These are phyloP conservation scores for Steromphala cineraria DNA, from an alignment of 2,888 invertebrate genomes.

Conservation along the genomic window DNA sequence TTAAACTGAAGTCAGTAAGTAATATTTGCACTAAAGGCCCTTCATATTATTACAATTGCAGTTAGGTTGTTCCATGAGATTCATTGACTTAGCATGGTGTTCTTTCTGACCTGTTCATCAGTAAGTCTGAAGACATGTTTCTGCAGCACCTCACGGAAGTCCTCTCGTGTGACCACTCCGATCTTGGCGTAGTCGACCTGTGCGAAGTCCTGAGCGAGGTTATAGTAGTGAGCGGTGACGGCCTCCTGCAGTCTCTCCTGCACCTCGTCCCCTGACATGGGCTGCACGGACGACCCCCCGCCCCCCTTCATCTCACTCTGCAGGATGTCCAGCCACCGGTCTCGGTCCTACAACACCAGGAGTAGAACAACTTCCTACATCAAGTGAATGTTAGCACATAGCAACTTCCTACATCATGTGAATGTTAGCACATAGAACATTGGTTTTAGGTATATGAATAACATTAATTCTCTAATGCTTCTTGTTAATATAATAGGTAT, in stretches of 20 bases:
- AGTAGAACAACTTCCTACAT: neutral
- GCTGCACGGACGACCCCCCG: constrained; percentile 25
- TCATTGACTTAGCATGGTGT: too few species aligned
- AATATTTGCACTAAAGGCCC: too few species aligned
- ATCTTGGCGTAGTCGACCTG: constrained; percentile 71
- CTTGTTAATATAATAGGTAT: too few species aligned
- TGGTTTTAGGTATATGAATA: too few species aligned
- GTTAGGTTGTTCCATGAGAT: too few species aligned
- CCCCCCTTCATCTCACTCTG: constrained; percentile 48
- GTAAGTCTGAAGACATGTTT: constrained; percentile 60
- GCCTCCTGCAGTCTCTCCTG: constrained; percentile 63
- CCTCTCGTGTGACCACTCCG: constrained; percentile 65
- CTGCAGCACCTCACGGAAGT: constrained; percentile 58
- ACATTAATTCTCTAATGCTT: too few species aligned
- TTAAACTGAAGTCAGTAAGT: too few species aligned
- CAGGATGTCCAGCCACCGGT: constrained; percentile 57
- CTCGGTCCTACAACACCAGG: neutral
- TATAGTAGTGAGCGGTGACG: constrained; percentile 59
- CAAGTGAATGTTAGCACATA: neutral
- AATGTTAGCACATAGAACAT: neutral
- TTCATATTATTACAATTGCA: too few species aligned
- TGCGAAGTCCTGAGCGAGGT: constrained; percentile 58
- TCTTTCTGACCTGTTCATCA: constrained; percentile 69
- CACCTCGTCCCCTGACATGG: constrained; percentile 60
- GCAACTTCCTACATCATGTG: neutral